Conservation (phyloP, 2,888 invertebrate species). For the Amphipyra berbera region DNA sequence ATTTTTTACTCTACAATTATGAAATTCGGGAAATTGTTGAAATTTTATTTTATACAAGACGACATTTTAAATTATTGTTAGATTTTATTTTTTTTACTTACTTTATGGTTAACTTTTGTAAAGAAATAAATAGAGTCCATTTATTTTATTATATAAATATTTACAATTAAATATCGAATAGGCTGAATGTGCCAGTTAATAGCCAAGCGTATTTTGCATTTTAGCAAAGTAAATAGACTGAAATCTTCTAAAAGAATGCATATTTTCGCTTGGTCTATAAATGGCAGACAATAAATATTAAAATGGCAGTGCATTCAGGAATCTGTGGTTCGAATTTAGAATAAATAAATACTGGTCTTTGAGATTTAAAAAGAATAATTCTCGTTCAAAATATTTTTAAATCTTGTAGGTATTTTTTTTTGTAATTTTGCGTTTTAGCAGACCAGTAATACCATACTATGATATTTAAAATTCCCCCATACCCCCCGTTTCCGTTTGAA, state of each 20-base stretch:
- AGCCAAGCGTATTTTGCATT: constrained; percentile 1
- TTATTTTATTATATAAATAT: constrained; percentile 26
- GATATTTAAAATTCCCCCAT: too few relatives aligned
- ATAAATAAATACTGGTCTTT: constrained; percentile 24
- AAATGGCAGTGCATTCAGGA: constrained; percentile 43
- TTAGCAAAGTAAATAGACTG: background rate
- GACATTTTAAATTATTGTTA: constrained; percentile 1
- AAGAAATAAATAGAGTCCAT: constrained; percentile 44
- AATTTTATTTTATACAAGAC: constrained; percentile 1
- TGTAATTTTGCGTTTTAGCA: too few relatives aligned
- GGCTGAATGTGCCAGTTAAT: background rate
- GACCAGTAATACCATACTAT: background rate
- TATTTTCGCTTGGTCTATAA: constrained; percentile 14
- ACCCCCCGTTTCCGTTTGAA: constrained; percentile 19
- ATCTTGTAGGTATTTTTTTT: too few relatives aligned
- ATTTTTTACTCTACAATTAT: constrained; percentile 4
- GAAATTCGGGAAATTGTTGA: constrained; percentile 32
- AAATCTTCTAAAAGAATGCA: background rate
- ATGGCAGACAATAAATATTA: constrained; percentile 9
- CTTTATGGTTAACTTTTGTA: constrained; percentile 48
- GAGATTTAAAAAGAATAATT: background rate
- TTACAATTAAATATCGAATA: constrained; percentile 20
- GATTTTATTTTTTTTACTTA: constrained; percentile 10
- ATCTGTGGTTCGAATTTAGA: constrained; percentile 15
- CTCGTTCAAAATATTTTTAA: background rate